These are phyloP conservation scores for Teleogryllus occipitalis DNA, from an alignment of 1,140 invertebrate genomes.

Conservation along the genomic window DNA sequence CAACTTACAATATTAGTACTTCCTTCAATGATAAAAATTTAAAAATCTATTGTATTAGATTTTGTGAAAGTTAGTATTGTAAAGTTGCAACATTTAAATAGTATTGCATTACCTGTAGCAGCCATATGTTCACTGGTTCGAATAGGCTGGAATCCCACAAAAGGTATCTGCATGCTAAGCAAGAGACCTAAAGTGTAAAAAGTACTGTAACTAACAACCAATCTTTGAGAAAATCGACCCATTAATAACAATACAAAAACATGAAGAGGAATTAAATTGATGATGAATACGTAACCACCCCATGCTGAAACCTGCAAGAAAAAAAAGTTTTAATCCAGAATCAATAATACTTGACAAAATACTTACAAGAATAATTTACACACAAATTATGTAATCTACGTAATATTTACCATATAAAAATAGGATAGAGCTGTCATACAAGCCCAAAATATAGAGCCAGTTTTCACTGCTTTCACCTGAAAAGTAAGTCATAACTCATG, in stretches of 20 bases:
- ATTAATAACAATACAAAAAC: slow-evolving; percentile 90
- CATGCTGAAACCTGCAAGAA: slow-evolving; percentile 84
- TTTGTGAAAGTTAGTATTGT: too few relatives aligned
- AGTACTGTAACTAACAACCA: slow-evolving; percentile 93
- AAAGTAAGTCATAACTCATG: slow-evolving; percentile 27
- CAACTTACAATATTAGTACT: too few relatives aligned
- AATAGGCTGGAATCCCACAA: slow-evolving; percentile 99
- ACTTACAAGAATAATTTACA: too few relatives aligned
- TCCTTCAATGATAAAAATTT: too few relatives aligned
- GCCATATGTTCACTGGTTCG: slow-evolving; percentile 99
- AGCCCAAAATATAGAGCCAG: slow-evolving; percentile 94
- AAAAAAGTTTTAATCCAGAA: not conserved
- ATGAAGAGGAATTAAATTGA: slow-evolving; percentile 97
- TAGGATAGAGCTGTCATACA: slow-evolving; percentile 89
- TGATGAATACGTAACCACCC: slow-evolving; percentile 99
- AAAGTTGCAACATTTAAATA: not conserved
- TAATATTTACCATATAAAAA: slow-evolving; percentile 88
- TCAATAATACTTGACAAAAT: too few relatives aligned
- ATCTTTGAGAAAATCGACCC: slow-evolving; percentile 83
- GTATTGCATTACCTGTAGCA: slow-evolving; percentile 59
- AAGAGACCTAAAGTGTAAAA: slow-evolving; percentile 94
- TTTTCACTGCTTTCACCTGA: slow-evolving; percentile 90
- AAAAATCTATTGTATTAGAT: too few relatives aligned
- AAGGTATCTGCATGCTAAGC: slow-evolving; percentile 98
- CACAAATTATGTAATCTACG: too few relatives aligned